Percentiles rank a stretch among this genome's conserved stretches.
These are phyloP conservation scores for Hylia prasina DNA, from an alignment of 2,113 vertebrate genomes.

Conservation along the genomic window DNA sequence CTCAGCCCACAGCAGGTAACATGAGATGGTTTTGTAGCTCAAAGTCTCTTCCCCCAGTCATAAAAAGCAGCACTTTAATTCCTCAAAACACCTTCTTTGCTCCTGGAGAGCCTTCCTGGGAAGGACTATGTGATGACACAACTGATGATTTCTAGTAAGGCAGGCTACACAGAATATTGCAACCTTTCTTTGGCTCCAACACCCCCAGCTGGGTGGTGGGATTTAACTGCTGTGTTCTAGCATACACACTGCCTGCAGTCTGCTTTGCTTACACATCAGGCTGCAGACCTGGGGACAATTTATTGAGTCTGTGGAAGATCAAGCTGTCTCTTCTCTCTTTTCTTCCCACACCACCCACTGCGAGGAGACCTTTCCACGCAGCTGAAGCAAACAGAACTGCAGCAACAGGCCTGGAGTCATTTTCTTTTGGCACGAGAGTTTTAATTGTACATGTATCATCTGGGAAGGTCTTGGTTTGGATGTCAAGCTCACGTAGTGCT, in stretches of 20 bases:
- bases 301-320: neutral
- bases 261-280: neutral
- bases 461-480: neutral
- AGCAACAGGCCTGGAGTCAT: neutral
- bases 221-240: neutral
- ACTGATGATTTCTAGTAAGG: neutral
- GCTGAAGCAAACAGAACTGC: neutral
- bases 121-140: neutral
- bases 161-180: neutral
- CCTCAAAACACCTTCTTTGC: neutral
- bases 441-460: neutral
- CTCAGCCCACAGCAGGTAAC: neutral
- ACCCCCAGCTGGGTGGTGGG: neutral
- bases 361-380: neutral
- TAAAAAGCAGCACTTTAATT: neutral
- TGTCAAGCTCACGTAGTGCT: neutral
- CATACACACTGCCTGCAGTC: neutral
- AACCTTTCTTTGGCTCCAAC: neutral
- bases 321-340: neutral
- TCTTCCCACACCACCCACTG: slow-evolving; percentile 6
- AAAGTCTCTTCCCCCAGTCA: neutral
- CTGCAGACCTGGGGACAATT: neutral
- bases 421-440: neutral
- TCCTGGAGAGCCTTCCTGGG: neutral
- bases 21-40: neutral